These are phyloP conservation scores for Drosophila antonietae DNA, from an alignment of 2,888 invertebrate species.

Conservation along the genomic window DNA sequence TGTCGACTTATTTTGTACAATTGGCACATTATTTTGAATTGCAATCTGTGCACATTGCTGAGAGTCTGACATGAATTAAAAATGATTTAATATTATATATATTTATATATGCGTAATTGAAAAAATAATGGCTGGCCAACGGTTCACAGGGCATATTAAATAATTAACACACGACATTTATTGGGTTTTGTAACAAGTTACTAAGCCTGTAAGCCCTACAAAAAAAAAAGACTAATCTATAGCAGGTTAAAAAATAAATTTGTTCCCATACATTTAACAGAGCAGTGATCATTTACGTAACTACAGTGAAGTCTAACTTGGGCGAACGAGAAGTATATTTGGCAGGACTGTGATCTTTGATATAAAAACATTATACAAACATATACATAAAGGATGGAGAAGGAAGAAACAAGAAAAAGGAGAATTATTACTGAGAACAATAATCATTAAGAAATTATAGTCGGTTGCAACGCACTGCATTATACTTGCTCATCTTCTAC, in stretches of 20 bases:
- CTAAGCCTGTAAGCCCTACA: neutral
- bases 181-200: neutral
- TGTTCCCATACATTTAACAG: neutral
- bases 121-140: neutral
- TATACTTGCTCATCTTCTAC: neutral
- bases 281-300: neutral
- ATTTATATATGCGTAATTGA: neutral
- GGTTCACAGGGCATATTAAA: neutral
- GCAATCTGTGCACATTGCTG: neutral
- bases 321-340: neutral
- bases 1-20: neutral
- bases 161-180: neutral
- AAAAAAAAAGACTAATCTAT: neutral
- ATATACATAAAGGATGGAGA: neutral
- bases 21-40: neutral
- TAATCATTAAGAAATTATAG: neutral
- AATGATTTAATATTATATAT: neutral
- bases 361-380: neutral
- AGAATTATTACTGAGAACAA: too few relatives aligned
- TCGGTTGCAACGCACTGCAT: neutral
- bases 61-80: neutral
- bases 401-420: too few relatives aligned
- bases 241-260: neutral
- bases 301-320: neutral
- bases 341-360: neutral